Conservation (phyloP, 2,888 invertebrate species). For the Cataglyphis livida region DNA sequence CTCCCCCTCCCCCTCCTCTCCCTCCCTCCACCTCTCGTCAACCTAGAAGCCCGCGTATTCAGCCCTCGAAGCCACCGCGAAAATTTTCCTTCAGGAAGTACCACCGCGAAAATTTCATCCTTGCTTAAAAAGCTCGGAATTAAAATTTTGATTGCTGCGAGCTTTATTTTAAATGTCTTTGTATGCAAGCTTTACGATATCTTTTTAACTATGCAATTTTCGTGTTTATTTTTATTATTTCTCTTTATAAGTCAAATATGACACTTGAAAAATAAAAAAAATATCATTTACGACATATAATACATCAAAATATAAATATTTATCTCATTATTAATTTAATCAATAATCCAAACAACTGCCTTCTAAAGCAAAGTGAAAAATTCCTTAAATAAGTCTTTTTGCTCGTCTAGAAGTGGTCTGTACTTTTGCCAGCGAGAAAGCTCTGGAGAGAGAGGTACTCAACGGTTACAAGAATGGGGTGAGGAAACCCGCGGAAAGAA, state of each 20-base stretch:
- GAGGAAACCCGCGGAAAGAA: conserved; percentile 87
- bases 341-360: conserved; percentile 8
- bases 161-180: background rate
- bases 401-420: background rate
- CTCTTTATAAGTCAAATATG: background rate
- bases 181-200: no score
- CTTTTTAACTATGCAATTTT: background rate
- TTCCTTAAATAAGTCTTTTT: conserved; percentile 11
- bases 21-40: conserved; percentile 54
- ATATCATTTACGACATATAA: background rate
- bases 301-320: background rate
- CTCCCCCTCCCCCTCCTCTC: background rate
- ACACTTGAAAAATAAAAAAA: background rate
- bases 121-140: background rate
- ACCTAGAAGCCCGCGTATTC: conserved; percentile 53
- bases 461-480: conserved; percentile 15
- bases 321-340: background rate
- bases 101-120: conserved; percentile 18
- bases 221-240: background rate
- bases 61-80: conserved; percentile 56
- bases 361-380: background rate
- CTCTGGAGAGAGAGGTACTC: background rate
- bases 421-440: conserved; percentile 4
- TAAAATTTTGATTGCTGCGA: background rate
- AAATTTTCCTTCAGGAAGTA: conserved; percentile 61